Base-by-base conservation (phyloP, 2,888 invertebrate species). In the Acleris sparsana region DNA sequence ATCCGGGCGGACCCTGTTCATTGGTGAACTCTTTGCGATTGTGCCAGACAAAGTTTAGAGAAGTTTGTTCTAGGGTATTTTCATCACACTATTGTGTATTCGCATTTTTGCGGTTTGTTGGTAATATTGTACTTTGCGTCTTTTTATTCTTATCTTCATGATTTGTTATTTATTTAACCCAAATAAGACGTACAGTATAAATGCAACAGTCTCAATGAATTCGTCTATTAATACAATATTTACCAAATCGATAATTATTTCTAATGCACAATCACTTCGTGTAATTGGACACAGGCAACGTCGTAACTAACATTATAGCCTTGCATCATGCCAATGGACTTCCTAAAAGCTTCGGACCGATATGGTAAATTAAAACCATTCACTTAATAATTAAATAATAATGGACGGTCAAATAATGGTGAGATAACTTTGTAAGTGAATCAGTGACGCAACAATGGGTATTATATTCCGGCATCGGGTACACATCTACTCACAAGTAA, bases 401-500 rank as follows among this genome's bases (percentile, higher is more conserved):
- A 71, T 75, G 59, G 71, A 75, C 73, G 74, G 78, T 76, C 73
- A 74, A 76, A 73, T 77, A 80, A 80, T 59, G 62, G 68, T 68
- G 62, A 59, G 62, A 62, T 66, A 66, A 66, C 61, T 29, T n/a
- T 48, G 68, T 73, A 69, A 78, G 77, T 83, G 85, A 85, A 84
- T 82, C 83, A 77, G 72, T 87, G 82, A 85, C 78, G 86, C 77
- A 86, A 87, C 80, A 81, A 81, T 78, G 77, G 75, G 70, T 33
- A 33, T 33, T 33, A 33, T 33, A 9, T 25, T 53, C 25, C 46
- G 57, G 44, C n/a, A 60, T 53, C 53, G 59, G 53, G 13, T 13
- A 13, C 39, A 39, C 13, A 33, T 33, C 33, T 9, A 33, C 33
- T 33, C 33, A 33, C 33, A 9, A 33, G 33, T 39, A 39, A 25